Percentiles rank a stretch among this genome's conserved stretches.
phyloP scores from a whole-genome alignment of 2,113 vertebrate genomes.

The Boulengeromyrus knoepffleri region DNA sequence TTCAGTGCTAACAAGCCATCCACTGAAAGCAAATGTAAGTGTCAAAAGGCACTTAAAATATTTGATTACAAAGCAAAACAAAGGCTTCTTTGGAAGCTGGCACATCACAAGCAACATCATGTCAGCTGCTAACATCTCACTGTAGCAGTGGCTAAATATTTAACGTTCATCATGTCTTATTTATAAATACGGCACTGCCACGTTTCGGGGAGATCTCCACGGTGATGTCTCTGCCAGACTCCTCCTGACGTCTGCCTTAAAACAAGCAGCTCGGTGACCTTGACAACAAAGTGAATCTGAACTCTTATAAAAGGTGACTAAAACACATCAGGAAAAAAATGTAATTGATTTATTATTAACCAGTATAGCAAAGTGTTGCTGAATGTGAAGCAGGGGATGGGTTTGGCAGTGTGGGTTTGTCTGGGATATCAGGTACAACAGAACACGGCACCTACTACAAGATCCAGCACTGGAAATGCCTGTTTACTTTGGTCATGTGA shows the following conservation, averaged over 20 bases:
- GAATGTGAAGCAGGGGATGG: not conserved
- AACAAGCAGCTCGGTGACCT: slow-evolving; percentile 9
- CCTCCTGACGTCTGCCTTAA: not conserved
- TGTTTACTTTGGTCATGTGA: not conserved
- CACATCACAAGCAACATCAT: slow-evolving; percentile 55
- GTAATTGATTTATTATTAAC: not conserved
- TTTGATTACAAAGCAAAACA: slow-evolving; percentile 45
- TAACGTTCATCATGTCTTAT: slow-evolving; percentile 63
- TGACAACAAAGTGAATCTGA: slow-evolving; percentile 27
- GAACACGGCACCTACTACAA: not conserved
- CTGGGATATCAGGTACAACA: not conserved
- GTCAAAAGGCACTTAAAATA: slow-evolving; percentile 22
- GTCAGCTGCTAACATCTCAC: slow-evolving; percentile 55
- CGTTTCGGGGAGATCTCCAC: slow-evolving; percentile 22
- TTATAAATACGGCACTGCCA: slow-evolving; percentile 42
- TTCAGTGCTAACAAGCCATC: not conserved
- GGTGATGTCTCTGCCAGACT: slow-evolving; percentile 20
- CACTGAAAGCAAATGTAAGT: not conserved
- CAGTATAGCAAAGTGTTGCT: not conserved
- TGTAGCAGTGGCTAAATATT: slow-evolving; percentile 55
- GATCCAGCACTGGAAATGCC: not conserved
- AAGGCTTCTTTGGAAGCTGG: slow-evolving; percentile 22
- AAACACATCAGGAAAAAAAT: not conserved
- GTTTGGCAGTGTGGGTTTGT: not conserved
- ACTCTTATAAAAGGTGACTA: not conserved